Evolutionary conservation across 1,140 invertebrate species (phyloP), one percentile per base, ranked within the genome.

Genomic region (Mylabris phalerata): DNA sequence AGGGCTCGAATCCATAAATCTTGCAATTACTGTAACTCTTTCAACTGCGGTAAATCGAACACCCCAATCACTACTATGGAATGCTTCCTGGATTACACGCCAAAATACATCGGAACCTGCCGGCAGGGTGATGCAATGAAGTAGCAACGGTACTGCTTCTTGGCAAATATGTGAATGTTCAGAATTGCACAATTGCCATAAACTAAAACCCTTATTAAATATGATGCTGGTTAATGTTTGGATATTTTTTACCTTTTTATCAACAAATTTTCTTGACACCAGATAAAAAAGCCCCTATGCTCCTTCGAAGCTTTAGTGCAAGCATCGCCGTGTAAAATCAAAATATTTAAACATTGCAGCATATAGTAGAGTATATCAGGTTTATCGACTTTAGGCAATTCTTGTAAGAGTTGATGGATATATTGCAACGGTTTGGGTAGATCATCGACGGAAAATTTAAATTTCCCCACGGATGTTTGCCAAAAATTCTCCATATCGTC

Each of bases 191-290:
- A 96, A 79, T 64, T 90, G 87, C 96, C 96, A 99, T 46, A 98
- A 78, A 71, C 94, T 96, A 65, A 11, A 72, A 80, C 66, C 57
- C 32, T 41, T 32, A 27, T 7, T 44, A n/a, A 57, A 9, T 26
- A 9, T 45, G 7, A 10, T 41, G 24, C 44, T n/a, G 3, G 41
- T 9, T n/a, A 40, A 51, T 27, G 32, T 44, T 19, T 43, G 9
- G 9, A 41, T 43, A 47, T 43, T 9, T 42, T 4, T 25, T 79
- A 96, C 92, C 94, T 95, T 71, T 92, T 92, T 60, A 99, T 94
- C 0, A 98, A 77, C 13, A 96, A 77, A 78, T 96, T 97, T 77
- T 98, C 93, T 74, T 99, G 94, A 63, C 91, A 94, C 92, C 95
- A 98, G 57, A 97, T 93, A 52, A 99, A 87, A 78, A 98, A 98